Conservation (phyloP, 2,113 vertebrate genomes). For the Blennius ocellaris region DNA sequence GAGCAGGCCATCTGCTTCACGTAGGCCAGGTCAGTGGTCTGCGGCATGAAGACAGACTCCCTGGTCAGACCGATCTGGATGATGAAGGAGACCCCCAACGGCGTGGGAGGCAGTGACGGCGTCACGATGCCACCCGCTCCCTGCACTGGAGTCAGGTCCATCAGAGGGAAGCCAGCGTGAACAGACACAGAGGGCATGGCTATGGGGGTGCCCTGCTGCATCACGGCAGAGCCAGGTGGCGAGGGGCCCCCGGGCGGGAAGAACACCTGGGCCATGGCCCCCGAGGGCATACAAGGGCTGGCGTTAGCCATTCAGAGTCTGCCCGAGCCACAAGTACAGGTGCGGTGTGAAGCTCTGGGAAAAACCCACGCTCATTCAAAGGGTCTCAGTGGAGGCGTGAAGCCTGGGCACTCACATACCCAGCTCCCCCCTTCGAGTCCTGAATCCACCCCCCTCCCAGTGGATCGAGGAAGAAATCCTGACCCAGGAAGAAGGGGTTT, state of each 20-base stretch:
- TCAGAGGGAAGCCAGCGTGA: conserved; percentile 53
- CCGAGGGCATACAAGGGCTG: conserved; percentile 80
- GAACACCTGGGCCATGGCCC: conserved; percentile 73
- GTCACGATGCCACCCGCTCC: conserved; percentile 54
- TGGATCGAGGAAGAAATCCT: conserved; percentile 54
- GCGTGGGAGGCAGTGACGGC: conserved; percentile 53
- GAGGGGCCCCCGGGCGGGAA: conserved; percentile 73
- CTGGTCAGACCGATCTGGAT: conserved; percentile 92
- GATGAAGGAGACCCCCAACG: conserved; percentile 88
- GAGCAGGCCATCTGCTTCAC: conserved; percentile 93
- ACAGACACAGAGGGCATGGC: conserved; percentile 48
- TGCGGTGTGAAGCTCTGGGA: conserved; percentile 24
- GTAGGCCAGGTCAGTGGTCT: conserved; percentile 87
- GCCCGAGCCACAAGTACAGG: conserved; percentile 31
- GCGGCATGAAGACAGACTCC: conserved; percentile 88
- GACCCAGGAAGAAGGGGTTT: conserved; percentile 66
- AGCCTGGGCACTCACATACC: conserved; percentile 21
- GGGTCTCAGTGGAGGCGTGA: conserved; percentile 26
- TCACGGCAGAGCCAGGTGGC: conserved; percentile 61
- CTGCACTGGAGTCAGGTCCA: conserved; percentile 66
- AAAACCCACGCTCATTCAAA: conserved; percentile 58
- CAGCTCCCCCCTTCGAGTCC: conserved; percentile 43
- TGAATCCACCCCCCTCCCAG: conserved; percentile 44
- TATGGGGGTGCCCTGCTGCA: conserved; percentile 67
- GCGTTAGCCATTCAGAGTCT: conserved; percentile 79